Evolutionary conservation across 2,888 invertebrate genomes (phyloP), one percentile per base, ranked within the genome.

Genomic region (Drosophila paranaensis): DNA sequence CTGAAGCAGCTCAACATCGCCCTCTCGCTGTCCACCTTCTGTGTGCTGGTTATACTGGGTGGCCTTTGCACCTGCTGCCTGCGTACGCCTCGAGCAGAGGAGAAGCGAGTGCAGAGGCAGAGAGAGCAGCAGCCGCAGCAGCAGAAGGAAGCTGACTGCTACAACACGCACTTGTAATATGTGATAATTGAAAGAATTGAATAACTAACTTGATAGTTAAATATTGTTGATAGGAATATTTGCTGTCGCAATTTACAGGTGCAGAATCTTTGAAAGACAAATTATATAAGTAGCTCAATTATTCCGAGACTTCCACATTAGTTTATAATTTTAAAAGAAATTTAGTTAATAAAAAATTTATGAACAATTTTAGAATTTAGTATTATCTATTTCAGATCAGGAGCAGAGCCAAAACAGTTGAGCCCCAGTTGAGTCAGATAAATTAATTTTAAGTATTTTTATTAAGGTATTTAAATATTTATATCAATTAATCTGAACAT

Each of bases 21-120:
- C 27, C 65, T 93, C 60, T 92, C 93, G 9, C 74, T 93, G 37
- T 90, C 90, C 62, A 79, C 90, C 48, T 93, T 92, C 51, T 90
- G 91, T 40, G 63, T 84, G 3, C 77, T 92, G 3, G 87, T 87
- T 61, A 81, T 92, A 37, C 66, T 92, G 33, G 93, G 92, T 8
- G 93, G 93, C 25, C 73, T 92, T 46, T 91, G 90, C 58, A 90
- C 90, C 14, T 92, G 91, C 51, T 81, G 82, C 27, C 66, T 92
- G 37, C 46, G 53, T 6, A 71, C 83, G 6, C 88, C 77, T 0
- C 13, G 2, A 30, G 35, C 9, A 4, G 1, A 0, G 6, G 14
- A 10, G 20, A 2, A 20, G 8, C 6, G 11, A 2, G 6, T 2
- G 40, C 11, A 11, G 3, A 27, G 4, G 10, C 48, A 4, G 1